These are phyloP conservation scores for Podargus strigoides DNA, from an alignment of 2,797 vertebrate species.

Conservation along the genomic window DNA sequence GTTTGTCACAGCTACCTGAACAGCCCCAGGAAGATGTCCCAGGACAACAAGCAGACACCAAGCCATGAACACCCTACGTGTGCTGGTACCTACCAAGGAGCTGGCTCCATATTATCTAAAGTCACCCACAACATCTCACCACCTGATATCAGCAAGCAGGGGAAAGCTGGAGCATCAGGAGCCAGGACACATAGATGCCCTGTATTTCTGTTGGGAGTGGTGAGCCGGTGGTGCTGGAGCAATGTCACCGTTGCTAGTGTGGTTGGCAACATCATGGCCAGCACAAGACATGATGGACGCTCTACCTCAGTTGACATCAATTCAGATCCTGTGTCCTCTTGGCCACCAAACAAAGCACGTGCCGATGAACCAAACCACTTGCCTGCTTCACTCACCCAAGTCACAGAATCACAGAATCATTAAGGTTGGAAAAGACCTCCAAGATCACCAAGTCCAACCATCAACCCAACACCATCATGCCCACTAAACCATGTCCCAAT, in stretches of 20 bases:
- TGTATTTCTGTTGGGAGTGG: background rate
- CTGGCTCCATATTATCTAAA: background rate
- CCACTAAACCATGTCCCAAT: no score
- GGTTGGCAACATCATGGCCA: background rate
- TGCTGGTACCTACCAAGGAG: no score
- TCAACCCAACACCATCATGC: no score
- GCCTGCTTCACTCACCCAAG: background rate
- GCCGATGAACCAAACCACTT: background rate
- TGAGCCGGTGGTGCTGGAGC: background rate
- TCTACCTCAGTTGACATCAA: background rate
- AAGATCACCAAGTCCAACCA: no score
- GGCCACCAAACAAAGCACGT: background rate
- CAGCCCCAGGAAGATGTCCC: background rate
- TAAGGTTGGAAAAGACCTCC: no score
- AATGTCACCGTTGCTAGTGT: background rate
- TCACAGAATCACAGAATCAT: no score
- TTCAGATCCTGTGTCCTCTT: fast-evolving
- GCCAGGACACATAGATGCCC: fast-evolving
- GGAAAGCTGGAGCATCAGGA: background rate
- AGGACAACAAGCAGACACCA: background rate
- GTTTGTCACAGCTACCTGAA: background rate
- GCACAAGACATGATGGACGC: background rate
- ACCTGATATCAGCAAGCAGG: background rate
- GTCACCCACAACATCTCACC: background rate
- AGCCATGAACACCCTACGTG: background rate